Percentiles rank a stretch among this genome's conserved stretches.
These are phyloP conservation scores for Pangasius macronema DNA, from an alignment of 2,797 vertebrate genomes.

Conservation along the genomic window DNA sequence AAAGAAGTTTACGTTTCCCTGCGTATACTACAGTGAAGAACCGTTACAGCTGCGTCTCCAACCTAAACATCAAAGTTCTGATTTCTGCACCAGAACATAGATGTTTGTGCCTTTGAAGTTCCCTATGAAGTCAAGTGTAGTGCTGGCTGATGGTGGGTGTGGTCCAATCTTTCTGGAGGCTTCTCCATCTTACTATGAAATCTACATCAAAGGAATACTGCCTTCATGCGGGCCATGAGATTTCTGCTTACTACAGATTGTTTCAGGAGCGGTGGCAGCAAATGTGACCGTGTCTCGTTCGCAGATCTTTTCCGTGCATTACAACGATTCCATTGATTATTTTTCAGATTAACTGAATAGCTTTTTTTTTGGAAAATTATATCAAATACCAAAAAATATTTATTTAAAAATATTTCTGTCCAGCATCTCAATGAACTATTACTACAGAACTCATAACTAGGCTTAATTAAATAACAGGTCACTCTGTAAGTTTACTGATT, in stretches of 20 bases:
- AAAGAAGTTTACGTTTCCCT: constrained; percentile 25
- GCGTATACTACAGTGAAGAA: constrained; percentile 20
- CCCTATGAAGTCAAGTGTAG: constrained; percentile 48
- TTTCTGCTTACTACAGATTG: constrained; percentile 2
- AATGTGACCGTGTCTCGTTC: background rate
- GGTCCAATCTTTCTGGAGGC: constrained; percentile 53
- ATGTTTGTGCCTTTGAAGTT: constrained; percentile 59
- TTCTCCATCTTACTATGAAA: constrained; percentile 39
- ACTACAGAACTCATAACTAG: background rate
- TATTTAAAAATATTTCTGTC: background rate
- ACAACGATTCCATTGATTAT: background rate
- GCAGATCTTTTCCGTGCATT: background rate
- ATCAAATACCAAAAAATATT: background rate
- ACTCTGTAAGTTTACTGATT: background rate
- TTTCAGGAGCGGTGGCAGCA: background rate
- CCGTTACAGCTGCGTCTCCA: constrained; percentile 13
- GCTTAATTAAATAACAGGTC: background rate
- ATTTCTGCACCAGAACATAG: constrained; percentile 48
- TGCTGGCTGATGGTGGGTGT: constrained; percentile 50
- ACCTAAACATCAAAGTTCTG: constrained; percentile 35
- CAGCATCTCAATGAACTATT: background rate
- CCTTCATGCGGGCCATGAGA: constrained; percentile 20
- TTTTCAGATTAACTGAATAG: background rate
- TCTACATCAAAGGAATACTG: constrained; percentile 39
- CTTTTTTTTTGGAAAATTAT: background rate